phyloP scores from a whole-genome alignment of 2,888 invertebrate species.

The Cephus runcator region DNA sequence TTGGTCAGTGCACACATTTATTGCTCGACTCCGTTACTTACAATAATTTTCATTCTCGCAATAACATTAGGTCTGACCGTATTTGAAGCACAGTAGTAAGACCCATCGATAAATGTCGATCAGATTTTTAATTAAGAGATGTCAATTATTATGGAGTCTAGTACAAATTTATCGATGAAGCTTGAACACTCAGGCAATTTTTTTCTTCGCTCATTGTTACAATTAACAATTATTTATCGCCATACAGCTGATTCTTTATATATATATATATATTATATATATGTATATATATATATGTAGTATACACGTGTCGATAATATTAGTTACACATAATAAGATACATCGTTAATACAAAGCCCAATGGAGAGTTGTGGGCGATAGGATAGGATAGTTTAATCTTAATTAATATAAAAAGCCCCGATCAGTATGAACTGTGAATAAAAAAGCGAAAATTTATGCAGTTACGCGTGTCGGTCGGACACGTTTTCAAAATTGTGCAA shows the following conservation, averaged over 20 bases:
- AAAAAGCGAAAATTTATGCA: background rate
- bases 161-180: background rate
- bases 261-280: too few relatives aligned
- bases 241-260: constrained; percentile 12
- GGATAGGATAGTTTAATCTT: background rate
- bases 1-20: background rate
- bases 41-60: background rate
- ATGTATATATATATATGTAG: background rate
- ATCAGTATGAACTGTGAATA: background rate
- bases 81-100: background rate
- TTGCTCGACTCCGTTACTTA: background rate
- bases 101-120: background rate
- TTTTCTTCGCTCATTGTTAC: background rate
- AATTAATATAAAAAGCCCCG: background rate
- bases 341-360: background rate
- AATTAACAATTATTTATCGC: constrained; percentile 15
- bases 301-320: background rate
- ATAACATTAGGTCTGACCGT: background rate
- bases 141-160: background rate
- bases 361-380: background rate
- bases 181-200: background rate
- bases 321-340: background rate
- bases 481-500: too few relatives aligned
- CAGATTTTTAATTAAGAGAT: background rate
- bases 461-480: background rate